These are phyloP conservation scores for Canis aureus DNA, from an alignment of 2,113 vertebrate genomes.

Conservation along the genomic window DNA sequence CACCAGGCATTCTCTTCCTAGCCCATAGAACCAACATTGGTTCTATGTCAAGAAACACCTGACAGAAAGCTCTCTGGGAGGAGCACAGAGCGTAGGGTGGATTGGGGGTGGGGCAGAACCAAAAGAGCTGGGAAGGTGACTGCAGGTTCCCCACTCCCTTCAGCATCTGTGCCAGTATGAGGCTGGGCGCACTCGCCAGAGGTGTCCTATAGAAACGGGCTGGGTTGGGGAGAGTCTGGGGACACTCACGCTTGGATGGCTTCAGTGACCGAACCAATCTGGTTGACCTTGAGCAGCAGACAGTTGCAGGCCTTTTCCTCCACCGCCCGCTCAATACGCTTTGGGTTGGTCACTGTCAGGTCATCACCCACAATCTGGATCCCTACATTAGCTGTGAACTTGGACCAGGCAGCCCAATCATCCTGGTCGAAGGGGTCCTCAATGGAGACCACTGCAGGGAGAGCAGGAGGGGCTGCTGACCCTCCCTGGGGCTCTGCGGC, in stretches of 20 bases:
- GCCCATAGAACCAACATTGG: not conserved
- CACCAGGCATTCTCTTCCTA: not conserved
- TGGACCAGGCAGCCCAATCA: slow-evolving; percentile 96
- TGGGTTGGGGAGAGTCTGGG: not conserved
- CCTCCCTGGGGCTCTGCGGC: not conserved
- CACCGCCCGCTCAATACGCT: slow-evolving; percentile 93
- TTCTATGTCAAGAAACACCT: not conserved
- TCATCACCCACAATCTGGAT: slow-evolving; percentile 97
- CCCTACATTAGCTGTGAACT: slow-evolving; percentile 93
- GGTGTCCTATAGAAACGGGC: not conserved
- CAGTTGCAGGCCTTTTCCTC: slow-evolving; percentile 97
- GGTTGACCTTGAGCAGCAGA: slow-evolving; percentile 96
- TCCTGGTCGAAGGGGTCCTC: slow-evolving; percentile 98
- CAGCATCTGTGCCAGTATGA: not conserved
- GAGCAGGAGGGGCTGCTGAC: not conserved
- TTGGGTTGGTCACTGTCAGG: slow-evolving; percentile 95
- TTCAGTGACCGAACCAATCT: slow-evolving; percentile 95
- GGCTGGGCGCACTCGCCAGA: not conserved
- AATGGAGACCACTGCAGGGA: slow-evolving; percentile 93
- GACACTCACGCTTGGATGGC: slow-evolving; percentile 95
- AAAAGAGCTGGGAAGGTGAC: not conserved
- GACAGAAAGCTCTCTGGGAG: not conserved
- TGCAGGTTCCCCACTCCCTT: not conserved
- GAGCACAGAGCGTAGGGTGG: not conserved
- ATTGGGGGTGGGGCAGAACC: not conserved